Conservation (phyloP, 1,140 invertebrate species). For the Sminthurides bifidus region DNA sequence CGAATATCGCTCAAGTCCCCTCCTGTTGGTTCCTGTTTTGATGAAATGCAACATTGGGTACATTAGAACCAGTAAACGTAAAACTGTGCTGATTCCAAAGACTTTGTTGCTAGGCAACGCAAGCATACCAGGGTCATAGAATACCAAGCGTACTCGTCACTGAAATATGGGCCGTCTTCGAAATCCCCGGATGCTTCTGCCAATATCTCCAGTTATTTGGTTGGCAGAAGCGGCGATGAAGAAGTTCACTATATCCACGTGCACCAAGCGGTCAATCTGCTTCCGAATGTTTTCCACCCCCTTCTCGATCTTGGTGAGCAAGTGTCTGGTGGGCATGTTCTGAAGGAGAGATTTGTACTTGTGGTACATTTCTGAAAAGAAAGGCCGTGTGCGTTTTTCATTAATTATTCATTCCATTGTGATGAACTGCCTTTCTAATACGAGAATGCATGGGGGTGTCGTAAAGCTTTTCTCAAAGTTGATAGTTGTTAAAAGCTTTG, state of each 20-base stretch:
- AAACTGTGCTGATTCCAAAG: background rate
- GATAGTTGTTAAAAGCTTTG: background rate
- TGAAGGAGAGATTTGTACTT: slow-evolving; percentile 78
- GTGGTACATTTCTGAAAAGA: slow-evolving; percentile 63
- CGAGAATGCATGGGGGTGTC: too few species aligned
- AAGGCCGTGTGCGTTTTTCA: background rate
- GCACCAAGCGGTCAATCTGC: slow-evolving; percentile 57
- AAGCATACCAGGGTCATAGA: slow-evolving; percentile 46
- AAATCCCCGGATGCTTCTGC: slow-evolving; percentile 38
- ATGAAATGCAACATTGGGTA: background rate
- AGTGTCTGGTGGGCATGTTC: slow-evolving; percentile 75
- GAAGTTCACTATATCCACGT: slow-evolving; percentile 76
- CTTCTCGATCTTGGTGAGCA: slow-evolving; percentile 48
- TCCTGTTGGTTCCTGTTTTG: slow-evolving; percentile 4
- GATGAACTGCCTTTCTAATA: too few species aligned
- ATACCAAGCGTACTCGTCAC: slow-evolving; percentile 48
- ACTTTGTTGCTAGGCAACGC: too few species aligned
- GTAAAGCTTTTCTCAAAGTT: too few species aligned
- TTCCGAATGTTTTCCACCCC: slow-evolving; percentile 37
- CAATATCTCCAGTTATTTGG: slow-evolving; percentile 52
- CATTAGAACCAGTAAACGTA: background rate
- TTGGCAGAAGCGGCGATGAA: slow-evolving; percentile 45
- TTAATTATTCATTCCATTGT: too few species aligned
- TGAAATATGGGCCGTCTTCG: slow-evolving; percentile 28
- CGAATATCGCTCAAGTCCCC: slow-evolving; percentile 1